These are phyloP conservation scores for Copsychus sechellarum DNA, from an alignment of 2,113 vertebrate genomes.

Conservation along the genomic window DNA sequence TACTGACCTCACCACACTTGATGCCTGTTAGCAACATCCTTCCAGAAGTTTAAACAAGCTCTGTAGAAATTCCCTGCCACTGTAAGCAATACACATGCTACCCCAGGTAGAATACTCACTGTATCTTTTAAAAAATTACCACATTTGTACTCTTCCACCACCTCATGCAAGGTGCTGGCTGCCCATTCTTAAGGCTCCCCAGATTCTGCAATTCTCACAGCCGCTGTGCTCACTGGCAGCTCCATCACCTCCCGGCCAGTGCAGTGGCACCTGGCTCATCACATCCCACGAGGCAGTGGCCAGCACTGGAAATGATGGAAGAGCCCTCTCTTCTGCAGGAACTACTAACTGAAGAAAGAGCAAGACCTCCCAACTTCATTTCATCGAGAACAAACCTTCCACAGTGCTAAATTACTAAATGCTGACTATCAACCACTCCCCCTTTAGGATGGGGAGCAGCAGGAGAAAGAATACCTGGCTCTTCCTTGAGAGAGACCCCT, in stretches of 20 bases:
- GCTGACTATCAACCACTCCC: not conserved
- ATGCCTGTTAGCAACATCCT: not conserved
- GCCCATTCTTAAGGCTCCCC: accelerated
- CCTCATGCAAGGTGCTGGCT: not conserved
- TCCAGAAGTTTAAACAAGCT: not conserved
- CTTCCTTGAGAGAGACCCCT: not conserved
- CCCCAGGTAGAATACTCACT: not conserved
- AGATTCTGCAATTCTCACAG: accelerated
- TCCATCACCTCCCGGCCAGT: not conserved
- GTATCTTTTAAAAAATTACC: not conserved
- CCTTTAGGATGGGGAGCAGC: not conserved
- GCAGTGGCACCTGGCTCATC: not conserved
- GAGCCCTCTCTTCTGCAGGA: not conserved
- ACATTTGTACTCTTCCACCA: not conserved
- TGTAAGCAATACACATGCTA: not conserved
- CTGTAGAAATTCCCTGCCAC: not conserved
- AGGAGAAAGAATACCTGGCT: not conserved
- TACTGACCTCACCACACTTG: not conserved
- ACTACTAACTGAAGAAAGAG: not conserved
- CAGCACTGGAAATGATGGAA: not conserved
- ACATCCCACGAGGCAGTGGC: not conserved
- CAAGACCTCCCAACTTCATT: not conserved
- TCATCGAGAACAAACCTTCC: not conserved
- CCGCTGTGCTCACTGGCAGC: not conserved
- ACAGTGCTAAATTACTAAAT: not conserved